Conservation (phyloP, 64 coral and sea anemone genomes). For the Actinia tenebrosa region DNA sequence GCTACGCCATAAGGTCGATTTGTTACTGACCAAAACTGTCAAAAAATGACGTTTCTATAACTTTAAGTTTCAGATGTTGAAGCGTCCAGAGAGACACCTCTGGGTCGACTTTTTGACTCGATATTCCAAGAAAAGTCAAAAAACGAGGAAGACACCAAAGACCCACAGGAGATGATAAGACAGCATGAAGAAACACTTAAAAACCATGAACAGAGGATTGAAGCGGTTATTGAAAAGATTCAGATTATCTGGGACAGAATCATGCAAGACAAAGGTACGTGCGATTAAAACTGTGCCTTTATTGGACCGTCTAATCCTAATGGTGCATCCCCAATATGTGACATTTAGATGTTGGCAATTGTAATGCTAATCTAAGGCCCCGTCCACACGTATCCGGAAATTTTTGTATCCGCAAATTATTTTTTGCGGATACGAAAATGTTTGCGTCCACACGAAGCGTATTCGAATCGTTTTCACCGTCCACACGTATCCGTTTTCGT, state of each 20-base stretch:
- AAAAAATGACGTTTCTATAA: too few relatives aligned
- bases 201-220: constrained; percentile 5
- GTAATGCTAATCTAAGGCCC: too few relatives aligned
- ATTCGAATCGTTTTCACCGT: too few relatives aligned
- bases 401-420: too few relatives aligned
- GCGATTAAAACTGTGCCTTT: background rate
- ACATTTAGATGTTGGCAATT: too few relatives aligned
- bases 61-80: background rate
- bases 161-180: background rate
- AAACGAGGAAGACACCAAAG: background rate
- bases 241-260: constrained; percentile 6
- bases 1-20: too few relatives aligned
- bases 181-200: background rate
- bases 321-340: too few relatives aligned
- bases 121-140: constrained; percentile 18
- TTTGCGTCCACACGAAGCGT: too few relatives aligned
- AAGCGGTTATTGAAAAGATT: constrained; percentile 15
- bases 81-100: background rate
- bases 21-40: too few relatives aligned
- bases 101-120: constrained; percentile 6
- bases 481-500: too few relatives aligned
- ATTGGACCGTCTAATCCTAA: background rate
- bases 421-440: too few relatives aligned
- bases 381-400: too few relatives aligned
- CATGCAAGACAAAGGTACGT: background rate